Evolutionary conservation across 2,113 vertebrate genomes (phyloP).

Genomic region (Ursus arctos): DNA sequence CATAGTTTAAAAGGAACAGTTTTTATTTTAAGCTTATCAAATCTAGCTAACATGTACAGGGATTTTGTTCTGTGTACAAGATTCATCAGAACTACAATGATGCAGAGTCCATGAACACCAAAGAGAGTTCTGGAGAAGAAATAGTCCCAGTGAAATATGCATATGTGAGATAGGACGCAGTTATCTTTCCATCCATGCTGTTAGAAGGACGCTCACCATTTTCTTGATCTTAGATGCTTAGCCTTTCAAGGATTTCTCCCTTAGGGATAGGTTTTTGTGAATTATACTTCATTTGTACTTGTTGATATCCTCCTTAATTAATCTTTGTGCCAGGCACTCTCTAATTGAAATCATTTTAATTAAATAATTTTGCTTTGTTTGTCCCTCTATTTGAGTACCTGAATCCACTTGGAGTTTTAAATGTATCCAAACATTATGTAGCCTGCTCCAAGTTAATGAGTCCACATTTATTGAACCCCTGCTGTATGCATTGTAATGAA

Average conservation of each 20-base stretch:
- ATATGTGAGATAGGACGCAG: neutral
- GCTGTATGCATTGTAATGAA: neutral
- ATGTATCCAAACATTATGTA: neutral
- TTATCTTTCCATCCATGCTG: neutral
- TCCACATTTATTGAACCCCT: conserved; percentile 7
- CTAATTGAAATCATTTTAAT: conserved; percentile 54
- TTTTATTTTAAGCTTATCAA: conserved; percentile 49
- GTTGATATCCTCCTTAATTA: conserved; percentile 45
- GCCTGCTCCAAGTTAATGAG: neutral
- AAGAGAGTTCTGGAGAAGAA: neutral
- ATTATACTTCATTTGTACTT: conserved; percentile 42
- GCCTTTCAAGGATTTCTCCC: neutral
- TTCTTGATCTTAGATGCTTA: conserved; percentile 48
- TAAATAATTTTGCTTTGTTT: conserved; percentile 17
- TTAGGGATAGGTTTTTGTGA: conserved; percentile 42
- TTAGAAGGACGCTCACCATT: neutral
- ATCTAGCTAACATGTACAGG: neutral
- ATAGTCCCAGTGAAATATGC: neutral
- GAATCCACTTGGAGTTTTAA: conserved; percentile 19
- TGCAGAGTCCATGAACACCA: neutral
- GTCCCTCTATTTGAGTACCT: neutral
- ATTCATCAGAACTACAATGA: neutral
- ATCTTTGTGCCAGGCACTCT: neutral
- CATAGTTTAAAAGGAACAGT: conserved; percentile 26
- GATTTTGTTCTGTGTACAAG: neutral